Conservation (phyloP, 2,888 invertebrate genomes). For the Acanthosepion pharaonis region DNA sequence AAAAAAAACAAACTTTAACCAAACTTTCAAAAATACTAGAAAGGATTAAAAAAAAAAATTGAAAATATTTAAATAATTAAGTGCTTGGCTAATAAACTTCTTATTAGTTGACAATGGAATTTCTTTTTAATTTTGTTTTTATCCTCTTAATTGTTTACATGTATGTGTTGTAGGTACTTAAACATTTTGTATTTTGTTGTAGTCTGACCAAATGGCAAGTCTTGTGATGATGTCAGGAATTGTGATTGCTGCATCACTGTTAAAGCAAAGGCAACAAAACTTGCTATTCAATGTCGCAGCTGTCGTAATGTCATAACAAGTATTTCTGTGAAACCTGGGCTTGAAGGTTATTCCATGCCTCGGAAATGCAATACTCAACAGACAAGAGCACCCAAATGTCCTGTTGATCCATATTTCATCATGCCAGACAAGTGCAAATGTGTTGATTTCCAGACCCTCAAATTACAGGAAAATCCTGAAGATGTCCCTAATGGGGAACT, state of each 20-base stretch:
- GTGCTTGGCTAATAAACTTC: no score
- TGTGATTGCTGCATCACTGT: slow-evolving; percentile 94
- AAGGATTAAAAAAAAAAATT: no score
- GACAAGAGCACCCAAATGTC: slow-evolving; percentile 92
- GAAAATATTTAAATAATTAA: no score
- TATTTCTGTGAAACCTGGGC: slow-evolving; percentile 91
- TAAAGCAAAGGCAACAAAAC: slow-evolving; percentile 93
- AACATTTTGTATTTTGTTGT: slow-evolving; percentile 52
- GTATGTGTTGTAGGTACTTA: no score
- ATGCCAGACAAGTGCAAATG: slow-evolving; percentile 98
- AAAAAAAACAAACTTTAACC: no score
- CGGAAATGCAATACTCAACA: slow-evolving; percentile 96
- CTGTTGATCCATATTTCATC: slow-evolving; percentile 97
- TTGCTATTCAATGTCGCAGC: slow-evolving; percentile 95
- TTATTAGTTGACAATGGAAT: no score
- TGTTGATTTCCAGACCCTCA: slow-evolving; percentile 98
- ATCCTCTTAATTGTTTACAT: no score
- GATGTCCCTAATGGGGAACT: slow-evolving; percentile 96
- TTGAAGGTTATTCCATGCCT: slow-evolving; percentile 96
- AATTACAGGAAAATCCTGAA: slow-evolving; percentile 96
- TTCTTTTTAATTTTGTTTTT: no score
- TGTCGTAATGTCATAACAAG: slow-evolving; percentile 93
- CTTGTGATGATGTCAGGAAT: slow-evolving; percentile 97
- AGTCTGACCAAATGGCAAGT: slow-evolving; percentile 94
- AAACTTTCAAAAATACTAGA: no score